These are phyloP conservation scores for Samia ricini DNA, from an alignment of 1,140 invertebrate genomes.

Conservation along the genomic window DNA sequence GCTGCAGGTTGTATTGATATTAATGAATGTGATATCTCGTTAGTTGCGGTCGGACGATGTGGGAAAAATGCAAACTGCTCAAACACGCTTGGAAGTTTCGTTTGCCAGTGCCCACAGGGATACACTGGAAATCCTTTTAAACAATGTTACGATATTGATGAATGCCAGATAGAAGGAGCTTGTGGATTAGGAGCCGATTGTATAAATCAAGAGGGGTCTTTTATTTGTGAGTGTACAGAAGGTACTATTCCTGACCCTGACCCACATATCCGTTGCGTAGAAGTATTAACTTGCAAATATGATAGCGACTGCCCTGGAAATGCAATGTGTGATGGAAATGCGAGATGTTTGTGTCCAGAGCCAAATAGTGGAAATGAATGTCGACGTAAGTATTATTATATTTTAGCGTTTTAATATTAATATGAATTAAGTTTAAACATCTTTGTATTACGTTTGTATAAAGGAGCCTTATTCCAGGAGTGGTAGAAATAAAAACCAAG, in stretches of 20 bases:
- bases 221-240: conserved; percentile 88
- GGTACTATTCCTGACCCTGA: conserved; percentile 90
- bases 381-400: conserved; percentile 83
- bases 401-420: conserved; percentile 17
- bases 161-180: conserved; percentile 81
- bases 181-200: conserved; percentile 91
- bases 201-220: conserved; percentile 87
- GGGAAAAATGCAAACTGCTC: conserved; percentile 90
- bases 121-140: conserved; percentile 88
- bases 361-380: conserved; percentile 95
- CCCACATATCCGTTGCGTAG: conserved; percentile 86
- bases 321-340: conserved; percentile 87
- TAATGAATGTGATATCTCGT: conserved; percentile 91
- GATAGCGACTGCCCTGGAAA: conserved; percentile 93
- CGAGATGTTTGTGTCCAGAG: conserved; percentile 91
- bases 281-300: conserved; percentile 85
- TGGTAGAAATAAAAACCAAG: background rate
- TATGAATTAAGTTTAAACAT: conserved; percentile 5
- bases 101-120: conserved; percentile 88
- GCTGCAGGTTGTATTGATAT: conserved; percentile 94
- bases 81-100: conserved; percentile 87
- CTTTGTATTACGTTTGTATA: background rate
- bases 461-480: background rate
- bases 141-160: conserved; percentile 90
- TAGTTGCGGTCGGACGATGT: conserved; percentile 89